Evolutionary conservation across 2,888 invertebrate genomes (phyloP).

Genomic region (Caenorhabditis auriculariae): DNA sequence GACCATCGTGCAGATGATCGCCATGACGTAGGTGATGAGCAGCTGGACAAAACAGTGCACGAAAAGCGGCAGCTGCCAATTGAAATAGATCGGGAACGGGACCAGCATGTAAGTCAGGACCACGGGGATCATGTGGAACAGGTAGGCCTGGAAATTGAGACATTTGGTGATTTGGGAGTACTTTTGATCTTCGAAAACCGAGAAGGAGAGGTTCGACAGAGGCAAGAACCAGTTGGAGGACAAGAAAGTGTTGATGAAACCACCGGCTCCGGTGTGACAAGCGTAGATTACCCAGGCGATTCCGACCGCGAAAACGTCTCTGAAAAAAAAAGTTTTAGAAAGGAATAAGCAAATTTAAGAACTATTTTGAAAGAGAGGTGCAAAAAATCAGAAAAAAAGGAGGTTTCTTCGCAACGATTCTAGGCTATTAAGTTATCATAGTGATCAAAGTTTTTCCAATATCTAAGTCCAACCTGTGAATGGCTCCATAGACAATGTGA

Average conservation of each 20-base stretch:
- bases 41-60: slow-evolving; percentile 59
- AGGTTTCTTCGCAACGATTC: too few relatives aligned
- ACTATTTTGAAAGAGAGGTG: not conserved
- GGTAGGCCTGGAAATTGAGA: slow-evolving; percentile 45
- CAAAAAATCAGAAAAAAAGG: not conserved
- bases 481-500: slow-evolving; percentile 60
- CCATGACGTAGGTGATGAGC: slow-evolving; percentile 50
- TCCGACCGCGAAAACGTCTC: slow-evolving; percentile 62
- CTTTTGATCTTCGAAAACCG: slow-evolving; percentile 46
- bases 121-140: slow-evolving; percentile 64
- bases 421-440: too few relatives aligned
- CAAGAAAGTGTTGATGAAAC: slow-evolving; percentile 56
- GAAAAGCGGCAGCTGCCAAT: slow-evolving; percentile 50
- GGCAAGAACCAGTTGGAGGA: slow-evolving; percentile 57
- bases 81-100: slow-evolving; percentile 58
- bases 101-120: slow-evolving; percentile 60
- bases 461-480: slow-evolving; percentile 33
- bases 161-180: not conserved
- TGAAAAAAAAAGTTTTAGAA: slow-evolving; percentile 7
- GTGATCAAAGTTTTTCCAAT: not conserved
- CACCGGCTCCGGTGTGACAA: slow-evolving; percentile 63
- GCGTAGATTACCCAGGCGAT: slow-evolving; percentile 63
- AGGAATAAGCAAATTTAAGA: not conserved
- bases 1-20: slow-evolving; percentile 53
- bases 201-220: slow-evolving; percentile 60